Evolutionary conservation across 1,140 invertebrate species (phyloP), one percentile per base, ranked within the genome.

Genomic region (Sesamia nonagrioides): DNA sequence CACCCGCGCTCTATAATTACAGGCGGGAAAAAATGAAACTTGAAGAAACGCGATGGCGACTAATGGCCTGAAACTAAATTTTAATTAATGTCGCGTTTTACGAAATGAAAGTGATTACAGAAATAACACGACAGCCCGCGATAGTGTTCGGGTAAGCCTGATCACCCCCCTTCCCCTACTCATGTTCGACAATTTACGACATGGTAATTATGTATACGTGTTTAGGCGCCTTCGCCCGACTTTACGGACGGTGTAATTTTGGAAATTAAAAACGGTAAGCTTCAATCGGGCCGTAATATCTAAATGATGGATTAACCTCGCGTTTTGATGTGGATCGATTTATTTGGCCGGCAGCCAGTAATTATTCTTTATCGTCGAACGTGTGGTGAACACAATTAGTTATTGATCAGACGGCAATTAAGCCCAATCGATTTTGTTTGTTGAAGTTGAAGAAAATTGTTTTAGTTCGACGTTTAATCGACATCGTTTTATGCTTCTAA

Each of bases 61-160:
- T 94, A 95, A 95, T 95, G 93, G 93, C 81, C 92, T 92, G 92
- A 94, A 95, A 93, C 93, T 93, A 95, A 95, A 95, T 93, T 95
- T 95, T 95, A 95, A 95, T 95, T 95, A 95, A 93, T 94, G 91
- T 92, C 92, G 92, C 91, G 93, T 93, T 93, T 91, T 91, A 93
- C 85, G 88, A 80, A 94, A 94, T 93, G 89, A 89, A 92, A 92
- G 90, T 94, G 92, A 95, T 95, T 94, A 94, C 88, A 89, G 87
- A 91, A 92, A 89, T 94, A 92, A 93, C 90, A 90, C 91, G 92
- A 92, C 89, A 90, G 88, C 86, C 85, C 81, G 74, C 77, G 78
- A 79, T 82, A 79, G 82, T 84, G 78, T 54, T 68, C 42, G 8
- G 45, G 45, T n/a, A n/a, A 50, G 73, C 68, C 77, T 35, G 54